Evolutionary conservation across 2,888 invertebrate species (phyloP).

Genomic region (Pyrrhosoma nymphula): DNA sequence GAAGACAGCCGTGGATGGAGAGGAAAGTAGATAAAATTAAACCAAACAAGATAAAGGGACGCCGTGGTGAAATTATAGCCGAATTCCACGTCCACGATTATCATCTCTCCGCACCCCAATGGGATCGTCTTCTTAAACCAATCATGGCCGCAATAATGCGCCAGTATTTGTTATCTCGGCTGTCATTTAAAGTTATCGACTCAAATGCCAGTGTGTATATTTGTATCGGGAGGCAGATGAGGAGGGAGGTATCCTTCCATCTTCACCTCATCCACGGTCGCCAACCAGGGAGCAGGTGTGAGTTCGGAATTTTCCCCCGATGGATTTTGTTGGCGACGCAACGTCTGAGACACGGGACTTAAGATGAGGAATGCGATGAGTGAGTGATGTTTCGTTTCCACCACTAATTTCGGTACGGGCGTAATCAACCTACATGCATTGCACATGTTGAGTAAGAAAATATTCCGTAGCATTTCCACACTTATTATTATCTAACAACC

Average conservation of each 20-base stretch:
- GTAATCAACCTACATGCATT: too few species aligned
- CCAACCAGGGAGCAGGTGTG: background rate
- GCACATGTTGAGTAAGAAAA: too few species aligned
- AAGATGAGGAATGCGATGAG: background rate
- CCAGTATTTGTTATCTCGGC: slow-evolving; percentile 18
- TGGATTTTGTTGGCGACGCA: background rate
- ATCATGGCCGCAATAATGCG: slow-evolving; percentile 21
- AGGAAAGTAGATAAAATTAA: slow-evolving; percentile 40
- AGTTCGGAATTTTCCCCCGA: background rate
- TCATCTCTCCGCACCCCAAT: background rate
- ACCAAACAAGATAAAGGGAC: slow-evolving; percentile 7
- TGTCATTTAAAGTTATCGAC: slow-evolving; percentile 52
- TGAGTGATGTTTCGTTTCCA: background rate
- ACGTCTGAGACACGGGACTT: background rate
- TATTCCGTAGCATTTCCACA: too few species aligned
- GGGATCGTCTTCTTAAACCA: background rate
- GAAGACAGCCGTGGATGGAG: background rate
- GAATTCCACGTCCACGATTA: background rate
- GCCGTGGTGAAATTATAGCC: slow-evolving; percentile 28
- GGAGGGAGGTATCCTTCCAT: background rate
- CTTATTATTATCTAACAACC: too few species aligned
- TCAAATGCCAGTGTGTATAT: too few species aligned
- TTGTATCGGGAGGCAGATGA: background rate
- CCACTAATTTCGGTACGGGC: too few species aligned
- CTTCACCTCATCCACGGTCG: background rate